These are phyloP conservation scores for Holothuria scabra DNA, from an alignment of 53 echinoderm and acorn worm species.

Conservation along the genomic window DNA sequence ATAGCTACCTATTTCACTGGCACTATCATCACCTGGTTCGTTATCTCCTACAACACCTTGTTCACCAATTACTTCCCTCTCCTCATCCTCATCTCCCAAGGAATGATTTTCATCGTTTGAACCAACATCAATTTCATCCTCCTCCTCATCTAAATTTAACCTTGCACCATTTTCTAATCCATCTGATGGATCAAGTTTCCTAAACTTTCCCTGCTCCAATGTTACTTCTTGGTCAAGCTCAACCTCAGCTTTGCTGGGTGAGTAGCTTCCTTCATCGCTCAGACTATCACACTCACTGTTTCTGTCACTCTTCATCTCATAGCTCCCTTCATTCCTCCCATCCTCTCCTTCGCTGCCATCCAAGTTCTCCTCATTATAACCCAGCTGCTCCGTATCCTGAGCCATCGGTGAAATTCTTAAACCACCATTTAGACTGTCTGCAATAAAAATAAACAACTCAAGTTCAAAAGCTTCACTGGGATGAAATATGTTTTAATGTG, in stretches of 20 bases:
- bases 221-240: slow-evolving; percentile 53
- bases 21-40: slow-evolving; percentile 90
- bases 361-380: slow-evolving; percentile 75
- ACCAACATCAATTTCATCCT: slow-evolving; percentile 26
- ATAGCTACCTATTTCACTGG: slow-evolving; percentile 91
- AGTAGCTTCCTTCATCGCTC: slow-evolving; percentile 91
- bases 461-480: no score
- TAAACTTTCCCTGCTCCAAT: slow-evolving; percentile 83
- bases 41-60: slow-evolving; percentile 55
- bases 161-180: slow-evolving; percentile 35
- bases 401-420: slow-evolving; percentile 24
- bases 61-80: slow-evolving; percentile 1
- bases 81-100: slow-evolving; percentile 11
- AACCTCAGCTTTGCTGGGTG: slow-evolving; percentile 72
- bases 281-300: slow-evolving; percentile 90
- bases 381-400: slow-evolving; percentile 46
- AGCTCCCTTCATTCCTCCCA: slow-evolving; percentile 76
- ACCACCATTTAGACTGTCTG: slow-evolving; percentile 38
- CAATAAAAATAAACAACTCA: slow-evolving; percentile 1
- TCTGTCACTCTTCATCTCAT: slow-evolving; percentile 82
- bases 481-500: no score
- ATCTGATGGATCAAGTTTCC: slow-evolving; percentile 40
- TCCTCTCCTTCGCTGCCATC: slow-evolving; percentile 93
- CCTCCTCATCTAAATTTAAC: slow-evolving; percentile 24
- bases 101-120: not conserved